Base-by-base conservation (phyloP, 2,113 vertebrate genomes). In the Sciurus niger region DNA sequence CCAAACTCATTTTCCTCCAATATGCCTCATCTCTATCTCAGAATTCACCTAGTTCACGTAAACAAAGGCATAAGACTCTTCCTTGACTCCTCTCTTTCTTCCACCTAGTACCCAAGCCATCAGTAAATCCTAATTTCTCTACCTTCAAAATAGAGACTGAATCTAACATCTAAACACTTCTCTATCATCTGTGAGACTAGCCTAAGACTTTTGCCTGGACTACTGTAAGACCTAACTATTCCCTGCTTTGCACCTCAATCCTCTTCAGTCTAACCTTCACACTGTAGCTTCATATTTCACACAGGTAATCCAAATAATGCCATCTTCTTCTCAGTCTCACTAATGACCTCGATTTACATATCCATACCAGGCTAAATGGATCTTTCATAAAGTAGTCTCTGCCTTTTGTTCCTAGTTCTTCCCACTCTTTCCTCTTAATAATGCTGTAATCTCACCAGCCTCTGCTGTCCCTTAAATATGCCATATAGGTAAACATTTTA, bases 401-500 rank as follows among this genome's bases (percentile, higher is more conserved):
- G 40, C 32, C 30, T 78, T 85, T 72, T 32, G 84, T 30, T 40
- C 46, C 43, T 20, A 17, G 86, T 94, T 83, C 60, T 90, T 89
- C 85, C 18, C 43, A 70, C n/a, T 72, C 20, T 77, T 70, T 40
- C 40, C 40, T 40, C 40, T 84, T 84, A 96, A 70, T 89, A n/a
- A 94, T 53, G 63, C 43, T 84, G 24, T 63, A 92, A 46, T 4
- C 51, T 84, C 34, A 85, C 8, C 30, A 6, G 51, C 70, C 40
- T 85, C 65, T 92, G 25, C 40, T 92, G 40, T 84, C 60, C 24
- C n/a, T 86, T 53, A 87, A 92, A 83, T 9, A 77, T 67, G 48
- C 79, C 92, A 94, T 65, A 53, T 10, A 83, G 87, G 24, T 86
- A 89, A 84, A 53, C 28, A 86, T 94, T 94, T 60, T 78, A 28